phyloP scores from a whole-genome alignment of 2,888 invertebrate genomes.

The Eugnorisma glareosa region DNA sequence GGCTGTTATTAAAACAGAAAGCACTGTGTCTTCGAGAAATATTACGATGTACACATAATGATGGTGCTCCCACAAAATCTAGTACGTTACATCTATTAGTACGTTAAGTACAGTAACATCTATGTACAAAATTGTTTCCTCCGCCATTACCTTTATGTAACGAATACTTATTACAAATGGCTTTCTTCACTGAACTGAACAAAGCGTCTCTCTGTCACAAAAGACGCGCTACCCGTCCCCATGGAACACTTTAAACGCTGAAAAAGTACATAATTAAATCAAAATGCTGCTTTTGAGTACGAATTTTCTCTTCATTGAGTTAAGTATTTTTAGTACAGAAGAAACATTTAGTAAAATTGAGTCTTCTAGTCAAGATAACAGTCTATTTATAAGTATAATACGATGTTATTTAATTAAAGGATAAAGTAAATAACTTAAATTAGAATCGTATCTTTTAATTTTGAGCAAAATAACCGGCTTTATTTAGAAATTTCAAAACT shows the following conservation, averaged over 20 bases:
- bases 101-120: neutral
- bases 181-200: conserved; percentile 3
- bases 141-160: neutral
- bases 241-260: conserved; percentile 10
- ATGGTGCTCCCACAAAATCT: neutral
- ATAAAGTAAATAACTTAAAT: neutral
- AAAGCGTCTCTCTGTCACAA: conserved; percentile 28
- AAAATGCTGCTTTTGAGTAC: neutral
- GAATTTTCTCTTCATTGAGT: neutral
- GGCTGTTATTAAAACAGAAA: neutral
- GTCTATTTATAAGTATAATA: neutral
- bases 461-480: neutral
- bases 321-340: neutral
- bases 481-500: neutral
- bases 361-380: neutral
- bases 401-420: neutral
- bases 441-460: neutral
- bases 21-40: neutral
- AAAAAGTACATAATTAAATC: conserved; percentile 5
- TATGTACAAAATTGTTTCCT: neutral
- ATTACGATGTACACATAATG: neutral
- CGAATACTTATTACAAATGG: neutral
- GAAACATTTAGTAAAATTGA: neutral
- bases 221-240: neutral
- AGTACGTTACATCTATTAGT: neutral